phyloP scores from a whole-genome alignment of 1,140 invertebrate species.

The Aplysia californica region DNA sequence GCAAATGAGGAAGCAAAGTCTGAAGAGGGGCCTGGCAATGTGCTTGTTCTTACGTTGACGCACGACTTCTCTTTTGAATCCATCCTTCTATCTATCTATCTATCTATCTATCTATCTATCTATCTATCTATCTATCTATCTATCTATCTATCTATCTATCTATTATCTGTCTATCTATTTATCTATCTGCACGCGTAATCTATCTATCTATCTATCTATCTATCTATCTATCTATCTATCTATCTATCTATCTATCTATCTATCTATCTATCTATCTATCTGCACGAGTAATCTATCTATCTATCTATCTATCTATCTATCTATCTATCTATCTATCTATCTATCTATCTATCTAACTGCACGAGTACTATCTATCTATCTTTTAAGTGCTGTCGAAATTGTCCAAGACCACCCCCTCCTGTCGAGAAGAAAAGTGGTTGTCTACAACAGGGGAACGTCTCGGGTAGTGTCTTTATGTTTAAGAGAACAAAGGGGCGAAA shows the following conservation, averaged over 20 bases:
- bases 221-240: neutral
- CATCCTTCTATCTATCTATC: neutral
- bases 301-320: neutral
- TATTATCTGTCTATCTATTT: neutral
- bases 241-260: neutral
- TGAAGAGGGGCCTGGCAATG: no score
- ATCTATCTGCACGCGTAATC: neutral
- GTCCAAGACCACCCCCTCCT: no score
- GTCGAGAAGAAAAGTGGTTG: no score
- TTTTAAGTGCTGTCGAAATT: no score
- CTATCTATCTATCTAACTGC: neutral
- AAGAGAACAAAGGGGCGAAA: no score
- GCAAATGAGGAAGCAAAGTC: no score
- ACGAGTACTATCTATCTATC: neutral
- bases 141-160: neutral
- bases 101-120: neutral
- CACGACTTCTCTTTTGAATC: neutral
- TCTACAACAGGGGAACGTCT: no score
- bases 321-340: neutral
- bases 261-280: neutral
- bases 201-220: neutral
- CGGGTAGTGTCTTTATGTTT: no score
- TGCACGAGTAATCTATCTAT: neutral
- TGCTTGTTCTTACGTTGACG: no score
- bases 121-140: neutral